Base-by-base conservation (phyloP, 1,140 invertebrate species). In the Bombus sibiricus region DNA sequence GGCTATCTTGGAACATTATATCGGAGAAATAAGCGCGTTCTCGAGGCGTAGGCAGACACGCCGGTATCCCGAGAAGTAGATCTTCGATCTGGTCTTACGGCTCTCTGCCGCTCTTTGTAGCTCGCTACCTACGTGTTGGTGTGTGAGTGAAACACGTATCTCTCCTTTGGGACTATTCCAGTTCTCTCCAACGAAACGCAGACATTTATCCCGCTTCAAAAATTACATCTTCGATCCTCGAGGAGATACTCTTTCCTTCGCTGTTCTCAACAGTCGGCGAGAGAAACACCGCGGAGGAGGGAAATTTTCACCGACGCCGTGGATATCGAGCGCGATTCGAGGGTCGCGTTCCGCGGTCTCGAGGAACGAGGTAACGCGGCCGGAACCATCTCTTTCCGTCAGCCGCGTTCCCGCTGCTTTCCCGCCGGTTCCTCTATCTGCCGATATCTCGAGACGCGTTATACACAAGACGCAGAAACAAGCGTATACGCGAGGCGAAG, bases 11-110 rank as follows among this genome's bases (percentile, higher is more conserved):
- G 28, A 4, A 74, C 71, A 83, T 90, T 89, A 83, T 88, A 89
- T 90, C 88, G 82, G 43, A 83, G 89, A 86, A 90, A 88, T 88
- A 88, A 86, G 68, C 72, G 68, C 72, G 81, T 62, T 76, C 71
- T 68, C 77, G 79, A 84, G 78, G 69, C 87, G 72, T 64, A 81
- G 79, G 80, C 43, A 85, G 84, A 74, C 78, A 10, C 47, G 39
- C n/a, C 39, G 69, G 77, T 86, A 85, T 82, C 81, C 84, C 69
- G 74, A 84, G 73, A 86, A 88, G 74, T 86, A 84, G 90, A 91
- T 91, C 88, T 88, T 90, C 75, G 86, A 91, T 91, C 90, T 88
- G 85, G 73, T 68, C 72, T 88, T 75, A 39, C 81, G 47, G 77
- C 37, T 79, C 81, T 83, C 59, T 34, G 73, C 18, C 62, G 76